phyloP scores from a whole-genome alignment of 2,888 invertebrate species.

The Gandaritis pyraliata region DNA sequence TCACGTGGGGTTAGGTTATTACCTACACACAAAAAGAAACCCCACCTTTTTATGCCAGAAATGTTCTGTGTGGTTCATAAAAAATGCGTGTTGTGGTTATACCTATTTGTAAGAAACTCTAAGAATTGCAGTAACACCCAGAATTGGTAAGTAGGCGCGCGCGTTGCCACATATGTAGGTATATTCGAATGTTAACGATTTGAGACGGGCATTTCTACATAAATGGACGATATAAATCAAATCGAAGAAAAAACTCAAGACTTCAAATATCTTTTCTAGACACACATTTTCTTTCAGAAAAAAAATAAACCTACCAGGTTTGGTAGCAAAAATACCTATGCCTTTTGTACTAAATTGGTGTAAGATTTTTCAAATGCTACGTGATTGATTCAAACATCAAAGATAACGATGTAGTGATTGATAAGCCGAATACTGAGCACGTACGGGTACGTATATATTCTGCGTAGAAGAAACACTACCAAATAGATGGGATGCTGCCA shows the following conservation, averaged over 20 bases:
- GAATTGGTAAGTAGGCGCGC: slow-evolving; percentile 31
- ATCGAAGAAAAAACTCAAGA: too few relatives aligned
- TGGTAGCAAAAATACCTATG: neutral
- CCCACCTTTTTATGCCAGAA: slow-evolving; percentile 53
- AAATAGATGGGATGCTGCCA: slow-evolving; percentile 19
- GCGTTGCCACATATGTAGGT: slow-evolving; percentile 29
- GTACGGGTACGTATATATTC: slow-evolving; percentile 1
- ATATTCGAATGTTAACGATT: slow-evolving; percentile 28
- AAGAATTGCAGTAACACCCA: slow-evolving; percentile 41
- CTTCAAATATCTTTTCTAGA: too few relatives aligned
- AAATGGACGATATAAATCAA: neutral
- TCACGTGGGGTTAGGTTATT: slow-evolving; percentile 55
- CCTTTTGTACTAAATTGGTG: neutral
- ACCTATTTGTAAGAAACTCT: slow-evolving; percentile 39
- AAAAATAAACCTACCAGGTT: neutral
- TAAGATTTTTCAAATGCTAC: slow-evolving; percentile 1
- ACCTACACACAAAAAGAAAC: slow-evolving; percentile 51
- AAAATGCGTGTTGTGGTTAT: slow-evolving; percentile 45
- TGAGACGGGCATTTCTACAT: slow-evolving; percentile 16
- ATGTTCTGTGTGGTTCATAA: slow-evolving; percentile 52
- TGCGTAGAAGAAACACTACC: slow-evolving; percentile 14
- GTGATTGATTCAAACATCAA: slow-evolving; percentile 13
- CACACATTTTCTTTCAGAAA: too few relatives aligned
- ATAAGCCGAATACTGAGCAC: slow-evolving; percentile 7
- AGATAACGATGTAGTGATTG: slow-evolving; percentile 12